A percentile compares a stretch with the other conserved stretches of the same genome.
Conservation (phyloP, 2,113 vertebrate species). For the Sander vitreus region DNA sequence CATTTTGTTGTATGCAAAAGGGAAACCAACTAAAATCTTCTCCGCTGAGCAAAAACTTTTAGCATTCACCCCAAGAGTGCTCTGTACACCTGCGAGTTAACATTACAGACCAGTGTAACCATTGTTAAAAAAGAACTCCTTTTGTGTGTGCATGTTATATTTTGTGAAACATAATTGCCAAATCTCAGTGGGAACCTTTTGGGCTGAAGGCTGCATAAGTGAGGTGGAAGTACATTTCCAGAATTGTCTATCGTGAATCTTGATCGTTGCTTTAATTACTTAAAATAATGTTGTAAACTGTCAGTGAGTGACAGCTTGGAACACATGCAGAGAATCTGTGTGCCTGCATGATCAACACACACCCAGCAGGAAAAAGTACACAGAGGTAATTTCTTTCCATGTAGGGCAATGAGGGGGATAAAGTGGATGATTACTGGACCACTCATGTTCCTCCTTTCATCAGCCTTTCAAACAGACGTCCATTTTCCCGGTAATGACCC, state of each 20-base stretch:
- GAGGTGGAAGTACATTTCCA: constrained; percentile 23
- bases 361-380: neutral
- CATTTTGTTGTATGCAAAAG: neutral
- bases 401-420: neutral
- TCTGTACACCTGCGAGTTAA: neutral
- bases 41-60: neutral
- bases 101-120: neutral
- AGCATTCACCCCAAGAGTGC: neutral
- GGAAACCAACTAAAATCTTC: constrained; percentile 12
- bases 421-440: constrained; percentile 49
- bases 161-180: constrained; percentile 2
- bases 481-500: constrained; percentile 42
- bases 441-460: constrained; percentile 50
- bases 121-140: neutral
- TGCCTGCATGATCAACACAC: neutral
- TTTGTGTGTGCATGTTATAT: neutral
- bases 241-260: neutral
- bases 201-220: constrained; percentile 15
- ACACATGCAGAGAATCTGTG: neutral
- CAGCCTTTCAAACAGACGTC: constrained; percentile 42
- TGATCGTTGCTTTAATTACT: constrained; percentile 36
- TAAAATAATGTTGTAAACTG: constrained; percentile 1
- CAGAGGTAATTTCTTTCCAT: constrained; percentile 29
- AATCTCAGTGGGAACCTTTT: constrained; percentile 32
- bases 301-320: constrained; percentile 7